Conservation (phyloP, 2,888 invertebrate genomes). For the Furcula furcula region DNA sequence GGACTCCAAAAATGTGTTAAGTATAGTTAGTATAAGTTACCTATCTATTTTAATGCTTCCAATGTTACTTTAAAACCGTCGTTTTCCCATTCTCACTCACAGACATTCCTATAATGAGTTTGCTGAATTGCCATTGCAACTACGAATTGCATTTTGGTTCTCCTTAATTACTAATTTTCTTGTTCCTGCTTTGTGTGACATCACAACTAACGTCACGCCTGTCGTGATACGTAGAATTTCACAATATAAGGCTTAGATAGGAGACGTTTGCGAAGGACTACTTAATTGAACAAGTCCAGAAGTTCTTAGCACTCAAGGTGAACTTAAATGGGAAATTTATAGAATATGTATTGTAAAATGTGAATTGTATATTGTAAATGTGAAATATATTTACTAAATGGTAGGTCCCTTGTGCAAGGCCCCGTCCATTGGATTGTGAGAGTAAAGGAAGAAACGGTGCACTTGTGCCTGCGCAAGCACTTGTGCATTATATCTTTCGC, state of each 20-base stretch:
- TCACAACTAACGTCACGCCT: conserved; percentile 22
- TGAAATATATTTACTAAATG: too few species aligned
- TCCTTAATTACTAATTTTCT: conserved; percentile 48
- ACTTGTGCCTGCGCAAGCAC: too few species aligned
- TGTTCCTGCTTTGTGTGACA: conserved; percentile 27
- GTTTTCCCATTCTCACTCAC: neutral
- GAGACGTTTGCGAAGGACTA: neutral
- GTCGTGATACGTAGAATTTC: conserved; percentile 4
- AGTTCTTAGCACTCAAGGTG: too few species aligned
- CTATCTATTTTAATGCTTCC: neutral
- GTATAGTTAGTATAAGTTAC: neutral
- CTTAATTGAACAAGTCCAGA: too few species aligned
- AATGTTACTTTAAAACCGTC: neutral
- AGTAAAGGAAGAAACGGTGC: too few species aligned
- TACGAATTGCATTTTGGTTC: conserved; percentile 22
- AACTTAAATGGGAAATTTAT: too few species aligned
- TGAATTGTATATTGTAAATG: too few species aligned
- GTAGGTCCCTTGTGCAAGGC: too few species aligned
- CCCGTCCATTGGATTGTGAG: too few species aligned
- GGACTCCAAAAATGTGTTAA: conserved; percentile 16
- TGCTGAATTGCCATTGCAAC: conserved; percentile 19
- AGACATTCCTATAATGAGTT: conserved; percentile 13
- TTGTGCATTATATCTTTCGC: too few species aligned
- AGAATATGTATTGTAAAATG: too few species aligned
- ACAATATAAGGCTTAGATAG: neutral